Percentiles rank a stretch among this genome's conserved stretches.
These are phyloP conservation scores for Frieseomelitta varia DNA, from an alignment of 1,140 invertebrate genomes.

Conservation along the genomic window DNA sequence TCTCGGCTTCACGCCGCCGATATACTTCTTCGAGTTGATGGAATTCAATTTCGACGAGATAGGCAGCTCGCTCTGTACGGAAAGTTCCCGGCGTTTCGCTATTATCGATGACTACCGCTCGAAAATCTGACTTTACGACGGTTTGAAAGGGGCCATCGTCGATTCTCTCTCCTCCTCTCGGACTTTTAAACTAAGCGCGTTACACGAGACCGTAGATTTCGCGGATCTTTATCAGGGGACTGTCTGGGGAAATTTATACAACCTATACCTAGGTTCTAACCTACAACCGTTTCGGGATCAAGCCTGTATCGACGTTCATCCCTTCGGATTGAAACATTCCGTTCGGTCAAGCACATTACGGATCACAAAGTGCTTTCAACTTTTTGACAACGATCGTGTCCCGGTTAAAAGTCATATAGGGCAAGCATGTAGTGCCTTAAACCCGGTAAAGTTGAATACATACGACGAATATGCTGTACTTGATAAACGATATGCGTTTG, in stretches of 20 bases:
- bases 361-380: constrained; percentile 3
- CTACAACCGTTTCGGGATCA: background rate
- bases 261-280: background rate
- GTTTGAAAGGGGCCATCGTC: background rate
- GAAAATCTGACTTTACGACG: constrained; percentile 56
- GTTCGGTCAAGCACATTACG: background rate
- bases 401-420: no score
- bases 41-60: constrained; percentile 60
- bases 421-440: no score
- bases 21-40: constrained; percentile 58
- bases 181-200: constrained; percentile 7
- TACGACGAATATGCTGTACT: no score
- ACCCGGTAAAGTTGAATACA: no score
- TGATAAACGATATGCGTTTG: no score
- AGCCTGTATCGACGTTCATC: background rate
- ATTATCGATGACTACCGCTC: constrained; percentile 45
- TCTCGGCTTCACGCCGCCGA: constrained; percentile 29
- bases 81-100: constrained; percentile 37
- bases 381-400: background rate
- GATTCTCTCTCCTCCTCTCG: background rate
- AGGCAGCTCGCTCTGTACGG: constrained; percentile 3
- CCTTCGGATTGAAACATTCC: background rate
- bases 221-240: background rate
- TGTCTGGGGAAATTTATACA: constrained; percentile 28
- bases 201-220: constrained; percentile 26